Evolutionary conservation across 2,797 vertebrate genomes (phyloP).

Genomic region (Philypnodon macrostomus): DNA sequence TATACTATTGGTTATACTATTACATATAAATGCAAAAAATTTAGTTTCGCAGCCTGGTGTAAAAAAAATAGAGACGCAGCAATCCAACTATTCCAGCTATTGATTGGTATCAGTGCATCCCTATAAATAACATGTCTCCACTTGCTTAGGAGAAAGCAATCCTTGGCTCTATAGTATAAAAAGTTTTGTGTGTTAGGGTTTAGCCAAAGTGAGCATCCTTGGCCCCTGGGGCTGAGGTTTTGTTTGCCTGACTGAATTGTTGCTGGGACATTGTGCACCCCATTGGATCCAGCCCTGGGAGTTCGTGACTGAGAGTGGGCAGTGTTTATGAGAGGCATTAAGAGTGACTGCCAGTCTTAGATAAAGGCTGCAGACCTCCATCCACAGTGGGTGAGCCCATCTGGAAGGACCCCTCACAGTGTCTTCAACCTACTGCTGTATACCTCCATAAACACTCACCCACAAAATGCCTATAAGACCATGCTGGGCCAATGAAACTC

Average conservation of each 20-base stretch:
- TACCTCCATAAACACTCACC: conserved; percentile 34
- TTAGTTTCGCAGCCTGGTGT: too few species aligned
- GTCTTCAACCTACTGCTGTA: conserved; percentile 41
- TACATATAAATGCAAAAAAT: too few species aligned
- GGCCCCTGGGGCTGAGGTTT: too few species aligned
- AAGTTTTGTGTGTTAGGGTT: too few species aligned
- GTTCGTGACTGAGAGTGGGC: conserved; percentile 40
- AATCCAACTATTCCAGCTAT: too few species aligned
- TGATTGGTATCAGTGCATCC: too few species aligned
- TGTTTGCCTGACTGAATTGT: conserved; percentile 54
- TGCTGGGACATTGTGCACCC: conserved; percentile 38
- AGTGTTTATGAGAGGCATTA: conserved; percentile 54
- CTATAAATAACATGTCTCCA: too few species aligned
- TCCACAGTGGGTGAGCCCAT: conserved; percentile 64
- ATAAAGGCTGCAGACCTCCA: conserved; percentile 69
- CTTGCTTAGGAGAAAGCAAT: too few species aligned
- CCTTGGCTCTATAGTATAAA: too few species aligned
- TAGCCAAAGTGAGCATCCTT: too few species aligned
- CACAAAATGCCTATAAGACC: conserved; percentile 29
- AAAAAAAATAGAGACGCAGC: too few species aligned
- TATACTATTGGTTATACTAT: too few species aligned
- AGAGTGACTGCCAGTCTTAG: conserved; percentile 59
- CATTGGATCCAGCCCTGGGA: conserved; percentile 37
- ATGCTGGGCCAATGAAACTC: conserved; percentile 43
- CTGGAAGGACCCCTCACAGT: conserved; percentile 67